These are phyloP conservation scores for Ochropacha duplaris DNA, from an alignment of 2,888 invertebrate genomes.

Conservation along the genomic window DNA sequence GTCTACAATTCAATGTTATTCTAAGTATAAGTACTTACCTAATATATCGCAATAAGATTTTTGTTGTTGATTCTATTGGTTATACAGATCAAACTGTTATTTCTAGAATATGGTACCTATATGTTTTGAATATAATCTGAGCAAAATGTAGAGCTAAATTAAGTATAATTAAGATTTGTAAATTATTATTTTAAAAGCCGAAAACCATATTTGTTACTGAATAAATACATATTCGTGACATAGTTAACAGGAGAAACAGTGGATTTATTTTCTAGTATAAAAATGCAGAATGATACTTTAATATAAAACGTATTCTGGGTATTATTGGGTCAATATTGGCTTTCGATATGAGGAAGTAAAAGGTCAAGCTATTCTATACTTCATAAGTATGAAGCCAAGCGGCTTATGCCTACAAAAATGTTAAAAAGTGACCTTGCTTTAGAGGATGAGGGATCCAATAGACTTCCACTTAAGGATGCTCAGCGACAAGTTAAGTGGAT, in stretches of 20 bases:
- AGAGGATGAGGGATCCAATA: background rate
- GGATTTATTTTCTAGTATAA: too few relatives aligned
- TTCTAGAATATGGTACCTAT: too few relatives aligned
- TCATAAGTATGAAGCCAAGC: background rate
- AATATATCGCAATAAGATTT: background rate
- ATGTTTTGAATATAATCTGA: too few relatives aligned
- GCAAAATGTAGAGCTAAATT: too few relatives aligned
- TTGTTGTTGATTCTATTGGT: too few relatives aligned
- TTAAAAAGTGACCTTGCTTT: conserved; percentile 3
- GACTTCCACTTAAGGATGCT: conserved; percentile 2
- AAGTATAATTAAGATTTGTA: too few relatives aligned
- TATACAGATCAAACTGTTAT: too few relatives aligned
- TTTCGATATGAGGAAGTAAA: background rate
- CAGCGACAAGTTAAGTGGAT: conserved; percentile 4
- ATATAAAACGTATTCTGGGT: background rate
- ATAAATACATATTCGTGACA: too few relatives aligned
- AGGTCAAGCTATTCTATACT: background rate
- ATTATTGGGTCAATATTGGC: background rate
- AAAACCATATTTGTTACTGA: too few relatives aligned
- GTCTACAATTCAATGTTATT: background rate
- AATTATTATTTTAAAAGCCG: too few relatives aligned
- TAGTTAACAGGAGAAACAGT: too few relatives aligned
- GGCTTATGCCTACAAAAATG: background rate
- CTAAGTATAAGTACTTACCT: background rate
- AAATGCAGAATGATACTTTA: background rate